Evolutionary conservation across 2,113 vertebrate species (phyloP).

Genomic region (Corythornis cristatus): DNA sequence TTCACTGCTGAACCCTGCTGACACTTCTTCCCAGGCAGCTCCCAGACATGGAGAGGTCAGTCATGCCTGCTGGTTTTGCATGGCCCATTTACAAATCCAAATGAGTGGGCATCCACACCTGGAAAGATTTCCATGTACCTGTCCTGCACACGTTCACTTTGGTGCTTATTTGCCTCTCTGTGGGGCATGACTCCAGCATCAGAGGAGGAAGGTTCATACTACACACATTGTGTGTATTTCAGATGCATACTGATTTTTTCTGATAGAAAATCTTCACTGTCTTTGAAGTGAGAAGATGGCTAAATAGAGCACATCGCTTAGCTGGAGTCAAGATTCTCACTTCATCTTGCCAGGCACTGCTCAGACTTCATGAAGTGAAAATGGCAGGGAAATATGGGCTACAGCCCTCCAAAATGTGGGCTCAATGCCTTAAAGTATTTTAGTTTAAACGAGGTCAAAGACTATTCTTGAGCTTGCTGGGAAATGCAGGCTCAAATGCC

Average conservation of each 20-base stretch:
- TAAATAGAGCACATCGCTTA: background rate
- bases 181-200: background rate
- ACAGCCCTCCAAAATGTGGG: background rate
- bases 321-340: background rate
- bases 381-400: background rate
- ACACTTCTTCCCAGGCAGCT: background rate
- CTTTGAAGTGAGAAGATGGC: background rate
- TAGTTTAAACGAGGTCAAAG: background rate
- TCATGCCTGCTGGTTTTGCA: background rate
- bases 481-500: background rate
- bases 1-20: background rate
- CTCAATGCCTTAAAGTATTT: background rate
- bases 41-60: background rate
- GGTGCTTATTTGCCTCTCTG: background rate
- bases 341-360: background rate
- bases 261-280: background rate
- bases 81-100: background rate
- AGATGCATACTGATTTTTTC: background rate
- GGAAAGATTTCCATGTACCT: background rate
- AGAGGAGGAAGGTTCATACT: slow-evolving; percentile 18
- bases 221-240: background rate
- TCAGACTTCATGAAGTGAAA: background rate
- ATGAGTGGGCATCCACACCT: background rate
- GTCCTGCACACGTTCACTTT: background rate
- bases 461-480: background rate